Conservation (phyloP, 2,797 vertebrate genomes). For the Pteronotus mesoamericanus region DNA sequence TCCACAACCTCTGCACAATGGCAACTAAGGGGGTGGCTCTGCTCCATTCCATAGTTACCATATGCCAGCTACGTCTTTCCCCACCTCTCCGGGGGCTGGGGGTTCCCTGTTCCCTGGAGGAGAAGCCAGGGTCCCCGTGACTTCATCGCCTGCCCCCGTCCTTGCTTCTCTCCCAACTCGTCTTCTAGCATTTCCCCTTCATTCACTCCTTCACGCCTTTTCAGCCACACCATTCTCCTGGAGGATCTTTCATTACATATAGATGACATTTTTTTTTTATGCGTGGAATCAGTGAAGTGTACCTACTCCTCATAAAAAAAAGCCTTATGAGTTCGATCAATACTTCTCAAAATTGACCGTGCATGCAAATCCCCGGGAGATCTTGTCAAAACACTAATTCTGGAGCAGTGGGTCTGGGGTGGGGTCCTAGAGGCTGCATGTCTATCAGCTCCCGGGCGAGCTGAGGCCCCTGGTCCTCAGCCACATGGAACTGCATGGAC, state of each 20-base stretch:
- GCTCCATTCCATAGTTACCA: neutral
- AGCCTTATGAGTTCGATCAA: neutral
- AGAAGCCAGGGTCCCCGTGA: neutral
- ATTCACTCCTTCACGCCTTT: neutral
- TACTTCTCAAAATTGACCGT: neutral
- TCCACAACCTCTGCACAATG: accelerated
- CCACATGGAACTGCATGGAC: neutral
- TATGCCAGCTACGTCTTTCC: accelerated
- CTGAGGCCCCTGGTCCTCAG: neutral
- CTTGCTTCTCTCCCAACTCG: neutral
- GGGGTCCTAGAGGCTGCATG: neutral
- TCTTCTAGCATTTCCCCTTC: neutral
- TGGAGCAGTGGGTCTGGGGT: neutral
- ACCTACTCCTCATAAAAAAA: neutral
- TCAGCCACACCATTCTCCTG: neutral
- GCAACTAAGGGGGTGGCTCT: neutral
- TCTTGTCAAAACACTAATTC: neutral
- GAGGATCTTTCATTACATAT: neutral
- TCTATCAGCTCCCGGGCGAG: neutral
- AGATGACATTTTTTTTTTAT: neutral
- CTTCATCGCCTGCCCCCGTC: neutral
- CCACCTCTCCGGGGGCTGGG: neutral
- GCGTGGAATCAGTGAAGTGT: accelerated
- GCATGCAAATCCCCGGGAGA: neutral
- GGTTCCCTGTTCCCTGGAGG: accelerated